Percentiles rank a stretch among this genome's conserved stretches.
Conservation (phyloP, 1,140 invertebrate species). For the Drosophila triauraria region DNA sequence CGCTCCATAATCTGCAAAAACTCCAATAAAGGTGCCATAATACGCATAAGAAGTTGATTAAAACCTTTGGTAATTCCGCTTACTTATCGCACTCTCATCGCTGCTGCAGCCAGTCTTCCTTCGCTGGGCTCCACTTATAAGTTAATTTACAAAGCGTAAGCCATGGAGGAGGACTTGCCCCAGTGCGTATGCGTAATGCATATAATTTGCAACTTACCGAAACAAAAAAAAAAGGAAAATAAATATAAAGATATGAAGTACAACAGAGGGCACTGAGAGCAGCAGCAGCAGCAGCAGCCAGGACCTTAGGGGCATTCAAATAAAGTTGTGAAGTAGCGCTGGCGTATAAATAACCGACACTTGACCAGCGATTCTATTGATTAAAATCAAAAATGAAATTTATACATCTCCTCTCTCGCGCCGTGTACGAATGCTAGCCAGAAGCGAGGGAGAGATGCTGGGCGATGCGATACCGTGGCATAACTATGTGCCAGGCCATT, state of each 20-base stretch:
- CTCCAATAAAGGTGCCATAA: slow-evolving; percentile 4
- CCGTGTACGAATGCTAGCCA: slow-evolving; percentile 50
- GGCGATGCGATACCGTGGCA: slow-evolving; percentile 46
- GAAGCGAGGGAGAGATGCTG: slow-evolving; percentile 48
- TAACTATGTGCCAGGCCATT: slow-evolving; percentile 81
- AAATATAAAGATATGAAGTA: slow-evolving; percentile 14
- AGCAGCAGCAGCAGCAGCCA: slow-evolving; percentile 9
- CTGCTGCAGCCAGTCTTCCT: slow-evolving; percentile 9
- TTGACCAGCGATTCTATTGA: slow-evolving; percentile 62
- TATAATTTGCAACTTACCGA: slow-evolving; percentile 68
- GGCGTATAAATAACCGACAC: slow-evolving; percentile 76
- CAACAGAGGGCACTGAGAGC: background rate
- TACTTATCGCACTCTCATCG: slow-evolving; percentile 38
- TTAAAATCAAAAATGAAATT: slow-evolving; percentile 67
- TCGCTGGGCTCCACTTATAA: slow-evolving; percentile 58
- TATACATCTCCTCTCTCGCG: slow-evolving; percentile 46
- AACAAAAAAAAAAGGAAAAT: background rate
- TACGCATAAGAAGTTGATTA: slow-evolving; percentile 8
- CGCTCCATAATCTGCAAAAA: background rate
- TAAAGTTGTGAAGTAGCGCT: slow-evolving; percentile 82
- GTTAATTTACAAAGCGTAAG: slow-evolving; percentile 63
- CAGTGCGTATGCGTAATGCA: slow-evolving; percentile 74
- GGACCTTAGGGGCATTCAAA: slow-evolving; percentile 58
- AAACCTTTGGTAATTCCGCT: slow-evolving; percentile 31
- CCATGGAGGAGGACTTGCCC: slow-evolving; percentile 33